phyloP scores from a whole-genome alignment of 2,113 vertebrate genomes.

The Girardinichthys multiradiatus region DNA sequence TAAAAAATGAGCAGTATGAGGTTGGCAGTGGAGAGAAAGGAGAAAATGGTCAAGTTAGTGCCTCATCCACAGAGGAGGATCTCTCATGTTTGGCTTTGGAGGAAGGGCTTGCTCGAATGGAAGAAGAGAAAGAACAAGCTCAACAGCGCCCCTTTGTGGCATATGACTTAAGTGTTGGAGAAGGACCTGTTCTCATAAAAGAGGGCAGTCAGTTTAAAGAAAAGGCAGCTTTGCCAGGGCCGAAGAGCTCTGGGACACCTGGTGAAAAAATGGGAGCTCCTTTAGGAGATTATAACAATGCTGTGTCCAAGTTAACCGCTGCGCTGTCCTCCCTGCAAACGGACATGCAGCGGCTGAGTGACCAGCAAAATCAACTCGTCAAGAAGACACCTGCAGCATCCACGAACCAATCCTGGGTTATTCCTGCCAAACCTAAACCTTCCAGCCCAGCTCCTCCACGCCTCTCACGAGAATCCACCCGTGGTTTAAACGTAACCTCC shows the following conservation, averaged over 20 bases:
- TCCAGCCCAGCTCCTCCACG: slow-evolving; percentile 60
- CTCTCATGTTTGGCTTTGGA: slow-evolving; percentile 68
- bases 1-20: slow-evolving; percentile 81
- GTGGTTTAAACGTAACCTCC: slow-evolving; percentile 74
- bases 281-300: slow-evolving; percentile 90
- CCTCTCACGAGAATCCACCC: slow-evolving; percentile 71
- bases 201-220: slow-evolving; percentile 76
- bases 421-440: slow-evolving; percentile 75
- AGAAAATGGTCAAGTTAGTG: slow-evolving; percentile 40
- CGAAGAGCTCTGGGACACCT: slow-evolving; percentile 58
- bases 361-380: slow-evolving; percentile 88
- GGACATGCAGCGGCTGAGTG: slow-evolving; percentile 91
- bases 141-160: slow-evolving; percentile 45
- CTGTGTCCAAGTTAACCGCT: slow-evolving; percentile 88
- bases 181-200: slow-evolving; percentile 51
- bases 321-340: slow-evolving; percentile 86
- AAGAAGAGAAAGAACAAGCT: slow-evolving; percentile 59
- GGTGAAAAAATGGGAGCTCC: slow-evolving; percentile 75
- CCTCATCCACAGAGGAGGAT: slow-evolving; percentile 71
- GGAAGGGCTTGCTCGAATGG: slow-evolving; percentile 76
- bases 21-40: slow-evolving; percentile 56
- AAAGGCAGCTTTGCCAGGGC: slow-evolving; percentile 58
- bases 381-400: slow-evolving; percentile 74
- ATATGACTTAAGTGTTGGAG: slow-evolving; percentile 35
- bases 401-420: slow-evolving; percentile 81